These are phyloP conservation scores for Ondatra zibethicus DNA, from an alignment of 2,113 vertebrate species.

Conservation along the genomic window DNA sequence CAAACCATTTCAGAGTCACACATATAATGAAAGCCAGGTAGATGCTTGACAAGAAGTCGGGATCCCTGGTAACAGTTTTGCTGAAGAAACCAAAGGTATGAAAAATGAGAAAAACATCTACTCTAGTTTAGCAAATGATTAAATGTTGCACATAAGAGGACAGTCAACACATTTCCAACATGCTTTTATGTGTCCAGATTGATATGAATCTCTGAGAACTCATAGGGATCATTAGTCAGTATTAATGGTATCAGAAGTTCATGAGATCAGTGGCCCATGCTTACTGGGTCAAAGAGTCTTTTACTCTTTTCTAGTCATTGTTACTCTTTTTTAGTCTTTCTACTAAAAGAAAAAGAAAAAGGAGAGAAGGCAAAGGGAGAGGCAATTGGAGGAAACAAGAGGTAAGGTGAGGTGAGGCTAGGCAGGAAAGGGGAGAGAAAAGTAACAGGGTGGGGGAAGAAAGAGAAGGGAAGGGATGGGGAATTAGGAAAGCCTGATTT, in stretches of 20 bases:
- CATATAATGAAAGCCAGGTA: neutral
- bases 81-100: neutral
- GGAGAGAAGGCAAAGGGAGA: rapidly evolving
- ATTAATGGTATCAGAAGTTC: neutral
- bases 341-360: neutral
- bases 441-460: neutral
- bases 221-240: too few species aligned
- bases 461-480: neutral
- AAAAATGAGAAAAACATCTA: neutral
- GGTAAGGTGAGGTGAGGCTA: neutral
- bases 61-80: neutral
- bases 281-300: too few species aligned
- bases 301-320: too few species aligned
- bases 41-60: neutral
- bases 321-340: neutral
- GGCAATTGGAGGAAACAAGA: neutral
- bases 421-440: too few species aligned
- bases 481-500: neutral
- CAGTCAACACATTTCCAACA: neutral
- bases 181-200: neutral
- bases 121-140: neutral
- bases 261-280: neutral
- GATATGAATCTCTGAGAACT: neutral
- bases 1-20: neutral
- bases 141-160: neutral